Evolutionary conservation across 2,888 invertebrate species (phyloP).

Genomic region (Harmothoe impar): DNA sequence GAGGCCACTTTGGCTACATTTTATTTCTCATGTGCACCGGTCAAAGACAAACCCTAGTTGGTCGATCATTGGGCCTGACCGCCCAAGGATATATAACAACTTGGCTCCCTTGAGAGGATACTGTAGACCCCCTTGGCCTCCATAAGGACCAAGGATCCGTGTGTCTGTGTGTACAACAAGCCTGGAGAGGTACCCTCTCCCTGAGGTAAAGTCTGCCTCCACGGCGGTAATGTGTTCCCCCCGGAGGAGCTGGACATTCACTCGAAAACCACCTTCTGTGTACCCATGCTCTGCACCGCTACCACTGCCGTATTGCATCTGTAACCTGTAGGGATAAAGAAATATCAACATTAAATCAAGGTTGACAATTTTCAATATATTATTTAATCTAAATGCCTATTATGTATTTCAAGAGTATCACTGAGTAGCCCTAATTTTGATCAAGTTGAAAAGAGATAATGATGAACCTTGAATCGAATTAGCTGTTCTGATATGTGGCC

Average conservation of each 20-base stretch:
- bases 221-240: conserved; percentile 46
- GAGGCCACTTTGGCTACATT: not conserved
- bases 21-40: conserved; percentile 38
- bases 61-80: conserved; percentile 53
- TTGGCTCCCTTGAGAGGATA: not conserved
- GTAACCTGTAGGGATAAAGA: conserved; percentile 31
- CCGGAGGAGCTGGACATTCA: conserved; percentile 33
- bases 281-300: conserved; percentile 56
- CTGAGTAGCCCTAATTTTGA: no score
- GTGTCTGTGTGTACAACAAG: conserved; percentile 23
- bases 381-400: no score
- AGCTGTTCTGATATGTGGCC: no score
- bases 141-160: conserved; percentile 58
- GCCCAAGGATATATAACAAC: conserved; percentile 50
- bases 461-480: no score
- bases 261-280: conserved; percentile 28
- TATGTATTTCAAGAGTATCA: no score
- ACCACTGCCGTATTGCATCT: conserved; percentile 43
- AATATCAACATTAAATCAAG: no score
- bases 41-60: conserved; percentile 41
- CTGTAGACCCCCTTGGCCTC: conserved; percentile 14
- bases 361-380: no score
- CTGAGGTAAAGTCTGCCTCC: conserved; percentile 32
- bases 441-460: no score
- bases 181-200: conserved; percentile 55